Conservation (phyloP, 2,888 invertebrate genomes). For the Spilosoma lubricipeda region DNA sequence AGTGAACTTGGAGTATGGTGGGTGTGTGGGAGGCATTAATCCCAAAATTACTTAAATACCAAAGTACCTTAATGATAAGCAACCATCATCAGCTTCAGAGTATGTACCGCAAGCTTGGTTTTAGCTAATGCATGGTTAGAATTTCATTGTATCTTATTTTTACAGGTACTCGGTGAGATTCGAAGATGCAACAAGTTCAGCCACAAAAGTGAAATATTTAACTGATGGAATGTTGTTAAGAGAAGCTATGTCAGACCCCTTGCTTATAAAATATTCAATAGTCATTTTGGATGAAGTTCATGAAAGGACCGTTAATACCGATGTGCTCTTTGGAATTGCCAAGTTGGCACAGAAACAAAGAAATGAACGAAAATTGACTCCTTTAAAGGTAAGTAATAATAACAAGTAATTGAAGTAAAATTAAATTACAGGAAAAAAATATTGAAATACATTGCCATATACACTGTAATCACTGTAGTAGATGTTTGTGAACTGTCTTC, state of each 20-base stretch:
- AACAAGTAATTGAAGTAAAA: no score
- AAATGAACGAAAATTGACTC: conserved; percentile 84
- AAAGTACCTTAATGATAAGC: no score
- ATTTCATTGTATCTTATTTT: conserved; percentile 22
- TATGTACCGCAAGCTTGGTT: background rate
- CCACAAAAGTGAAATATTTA: conserved; percentile 95
- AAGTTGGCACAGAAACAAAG: conserved; percentile 94
- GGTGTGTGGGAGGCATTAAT: no score
- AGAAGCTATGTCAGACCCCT: conserved; percentile 93
- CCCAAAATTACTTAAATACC: no score
- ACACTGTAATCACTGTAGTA: no score
- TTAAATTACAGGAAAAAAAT: no score
- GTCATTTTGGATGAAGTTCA: conserved; percentile 98
- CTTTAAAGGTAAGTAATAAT: conserved; percentile 89
- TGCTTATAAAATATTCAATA: conserved; percentile 91
- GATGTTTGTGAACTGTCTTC: no score
- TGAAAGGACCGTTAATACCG: conserved; percentile 97
- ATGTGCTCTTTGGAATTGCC: conserved; percentile 96
- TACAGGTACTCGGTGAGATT: conserved; percentile 93
- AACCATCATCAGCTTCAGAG: no score
- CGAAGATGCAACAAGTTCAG: conserved; percentile 93
- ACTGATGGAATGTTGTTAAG: conserved; percentile 98
- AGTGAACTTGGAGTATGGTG: no score
- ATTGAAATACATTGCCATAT: no score
- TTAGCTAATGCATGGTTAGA: background rate